Conservation (phyloP, 2,113 vertebrate species). For the Triplophysa rosa region DNA sequence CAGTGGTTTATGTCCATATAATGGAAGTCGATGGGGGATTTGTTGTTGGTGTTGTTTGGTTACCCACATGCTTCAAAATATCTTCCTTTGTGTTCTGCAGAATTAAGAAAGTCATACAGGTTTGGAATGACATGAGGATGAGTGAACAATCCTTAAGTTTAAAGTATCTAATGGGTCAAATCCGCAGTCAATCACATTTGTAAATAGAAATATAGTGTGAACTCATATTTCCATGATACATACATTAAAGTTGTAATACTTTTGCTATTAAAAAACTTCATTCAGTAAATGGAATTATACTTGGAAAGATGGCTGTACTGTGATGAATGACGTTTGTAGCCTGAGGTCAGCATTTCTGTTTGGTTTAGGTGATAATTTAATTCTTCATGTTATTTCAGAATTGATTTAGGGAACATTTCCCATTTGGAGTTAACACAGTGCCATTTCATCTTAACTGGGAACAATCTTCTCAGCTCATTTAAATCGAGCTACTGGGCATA, state of each 20-base stretch:
- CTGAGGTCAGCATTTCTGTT: conserved; percentile 61
- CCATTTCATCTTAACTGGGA: conserved; percentile 51
- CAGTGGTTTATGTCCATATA: too few relatives aligned
- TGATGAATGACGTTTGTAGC: conserved; percentile 70
- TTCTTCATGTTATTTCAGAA: conserved; percentile 63
- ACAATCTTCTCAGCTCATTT: conserved; percentile 46
- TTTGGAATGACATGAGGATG: too few relatives aligned
- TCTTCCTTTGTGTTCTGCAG: too few relatives aligned
- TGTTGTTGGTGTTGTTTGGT: too few relatives aligned
- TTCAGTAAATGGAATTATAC: too few relatives aligned
- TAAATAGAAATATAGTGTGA: not conserved
- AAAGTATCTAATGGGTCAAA: too few relatives aligned
- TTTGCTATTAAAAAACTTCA: not conserved
- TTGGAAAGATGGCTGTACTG: not conserved
- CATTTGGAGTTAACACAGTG: conserved; percentile 62
- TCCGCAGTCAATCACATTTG: not conserved
- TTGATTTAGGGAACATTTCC: conserved; percentile 39
- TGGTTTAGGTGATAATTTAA: conserved; percentile 63
- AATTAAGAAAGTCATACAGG: too few relatives aligned
- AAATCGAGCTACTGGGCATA: conserved; percentile 59
- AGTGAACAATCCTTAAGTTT: too few relatives aligned
- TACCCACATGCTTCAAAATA: too few relatives aligned
- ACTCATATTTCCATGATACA: not conserved
- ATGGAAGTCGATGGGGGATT: too few relatives aligned
- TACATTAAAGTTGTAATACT: not conserved